Evolutionary conservation across 30 jellyfish, hydroid and myxozoan species (phyloP).

Genomic region (Morbakka virulenta): DNA sequence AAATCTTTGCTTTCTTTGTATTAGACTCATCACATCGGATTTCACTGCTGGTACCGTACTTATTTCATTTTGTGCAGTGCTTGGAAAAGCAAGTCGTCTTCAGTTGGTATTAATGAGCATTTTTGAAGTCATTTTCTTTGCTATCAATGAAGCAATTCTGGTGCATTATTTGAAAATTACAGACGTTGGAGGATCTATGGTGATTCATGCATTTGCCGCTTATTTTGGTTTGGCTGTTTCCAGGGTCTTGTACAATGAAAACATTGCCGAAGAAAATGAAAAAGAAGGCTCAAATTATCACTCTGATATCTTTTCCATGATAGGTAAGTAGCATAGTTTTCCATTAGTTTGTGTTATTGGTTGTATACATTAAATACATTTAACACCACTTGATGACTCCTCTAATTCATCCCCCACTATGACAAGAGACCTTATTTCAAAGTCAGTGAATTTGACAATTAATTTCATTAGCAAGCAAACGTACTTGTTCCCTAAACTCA

Average conservation of each 20-base stretch:
- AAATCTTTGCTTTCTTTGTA: not conserved
- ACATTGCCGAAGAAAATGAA: slow-evolving; percentile 45
- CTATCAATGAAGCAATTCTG: slow-evolving; percentile 62
- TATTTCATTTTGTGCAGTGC: slow-evolving; percentile 88
- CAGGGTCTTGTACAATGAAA: slow-evolving; percentile 32
- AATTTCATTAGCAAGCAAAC: too few relatives aligned
- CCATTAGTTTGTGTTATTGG: too few relatives aligned
- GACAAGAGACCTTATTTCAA: too few relatives aligned
- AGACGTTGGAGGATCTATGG: slow-evolving; percentile 96
- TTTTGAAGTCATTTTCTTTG: slow-evolving; percentile 65
- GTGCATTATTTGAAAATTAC: slow-evolving; percentile 44
- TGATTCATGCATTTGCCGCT: slow-evolving; percentile 86
- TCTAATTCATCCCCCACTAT: too few relatives aligned
- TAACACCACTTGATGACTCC: too few relatives aligned
- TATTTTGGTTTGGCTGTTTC: slow-evolving; percentile 94
- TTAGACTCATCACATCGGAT: slow-evolving; percentile 79
- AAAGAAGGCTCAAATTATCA: slow-evolving; percentile 76
- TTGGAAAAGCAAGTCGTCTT: slow-evolving; percentile 78
- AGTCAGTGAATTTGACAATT: too few relatives aligned
- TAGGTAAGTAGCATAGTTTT: too few relatives aligned
- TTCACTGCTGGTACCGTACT: slow-evolving; percentile 84
- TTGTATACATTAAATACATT: too few relatives aligned
- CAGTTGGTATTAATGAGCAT: slow-evolving; percentile 70
- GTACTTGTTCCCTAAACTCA: too few relatives aligned
- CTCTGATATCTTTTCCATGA: slow-evolving; percentile 84